Conservation (phyloP, 2,113 vertebrate species). For the Engystomops pustulosus region DNA sequence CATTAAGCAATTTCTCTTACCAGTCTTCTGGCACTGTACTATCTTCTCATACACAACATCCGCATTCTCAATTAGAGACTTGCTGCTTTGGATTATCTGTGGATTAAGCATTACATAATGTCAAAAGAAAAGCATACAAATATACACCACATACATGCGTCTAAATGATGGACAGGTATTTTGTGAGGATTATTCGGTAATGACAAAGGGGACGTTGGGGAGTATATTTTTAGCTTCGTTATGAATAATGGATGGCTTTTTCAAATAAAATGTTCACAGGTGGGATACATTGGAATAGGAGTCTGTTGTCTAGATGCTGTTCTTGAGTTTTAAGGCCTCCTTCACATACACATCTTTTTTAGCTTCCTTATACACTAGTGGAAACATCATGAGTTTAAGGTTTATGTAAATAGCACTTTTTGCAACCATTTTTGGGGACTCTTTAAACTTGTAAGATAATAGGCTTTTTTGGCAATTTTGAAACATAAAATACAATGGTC, state of each 20-base stretch:
- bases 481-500: no score
- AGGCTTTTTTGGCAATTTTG: no score
- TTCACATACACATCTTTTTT: no score
- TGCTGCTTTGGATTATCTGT: conserved; percentile 95
- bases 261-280: neutral
- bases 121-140: conserved; percentile 24
- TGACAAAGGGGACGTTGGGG: neutral
- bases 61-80: conserved; percentile 83
- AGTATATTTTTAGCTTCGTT: conserved; percentile 19
- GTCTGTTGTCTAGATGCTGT: neutral
- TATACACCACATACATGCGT: conserved; percentile 7
- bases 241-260: conserved; percentile 27
- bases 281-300: neutral
- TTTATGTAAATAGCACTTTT: no score
- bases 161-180: conserved; percentile 13
- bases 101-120: conserved; percentile 61
- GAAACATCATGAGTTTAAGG: no score
- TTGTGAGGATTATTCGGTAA: neutral
- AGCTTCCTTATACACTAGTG: no score
- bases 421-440: no score
- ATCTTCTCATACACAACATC: conserved; percentile 89
- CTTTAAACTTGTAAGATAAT: no score
- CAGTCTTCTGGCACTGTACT: conserved; percentile 89
- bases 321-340: neutral
- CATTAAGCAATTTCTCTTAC: conserved; percentile 66